Evolutionary conservation across 2,113 vertebrate species (phyloP), one percentile per base, ranked within the genome.

Genomic region (Glaucidium brasilianum): DNA sequence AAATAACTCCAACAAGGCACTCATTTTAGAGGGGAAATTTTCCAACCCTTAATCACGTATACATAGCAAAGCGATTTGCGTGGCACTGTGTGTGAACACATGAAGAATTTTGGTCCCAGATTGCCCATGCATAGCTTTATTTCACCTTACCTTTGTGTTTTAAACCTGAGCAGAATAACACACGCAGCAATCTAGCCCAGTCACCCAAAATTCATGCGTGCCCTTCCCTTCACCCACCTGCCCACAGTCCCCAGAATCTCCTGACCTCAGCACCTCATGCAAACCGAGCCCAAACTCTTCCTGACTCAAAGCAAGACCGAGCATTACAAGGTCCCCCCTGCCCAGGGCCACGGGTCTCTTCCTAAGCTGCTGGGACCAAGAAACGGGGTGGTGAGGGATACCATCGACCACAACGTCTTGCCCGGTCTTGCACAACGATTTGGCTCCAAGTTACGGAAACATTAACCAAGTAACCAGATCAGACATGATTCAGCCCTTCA

Each of bases 401-500:
- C 82, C 85, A 92, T 84, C 78, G 22, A 89, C 91, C 77, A 89
- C 81, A 66, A 34, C 13, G 12, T 85, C 92, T 95, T 97, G 96
- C 81, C 90, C 5, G 0, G 85, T 92, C 97, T 97, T 98, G 95
- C 96, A 95, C 95, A 97, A 97, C 2, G 1, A 50, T 56, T 90
- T 97, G 97, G 91, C 96, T 96, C 56, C 73, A 22, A 84, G 83
- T 74, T 10, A 91, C 85, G 96, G 96, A 98, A 98, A 98, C 67
- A 90, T 47, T 49, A 95, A 76, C 95, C 88, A 16, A 74, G 92
- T 77, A 96, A 95, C 55, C 77, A 95, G 94, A 97, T 94, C 85
- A 97, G 96, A 97, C 97, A 96, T 97, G 97, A 97, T 97, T 97
- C 97, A 97, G 62, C 94, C 95, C 72, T 63, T 75, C 81, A 92